Evolutionary conservation across 2,113 vertebrate genomes (phyloP).

Genomic region (Rana temporaria): DNA sequence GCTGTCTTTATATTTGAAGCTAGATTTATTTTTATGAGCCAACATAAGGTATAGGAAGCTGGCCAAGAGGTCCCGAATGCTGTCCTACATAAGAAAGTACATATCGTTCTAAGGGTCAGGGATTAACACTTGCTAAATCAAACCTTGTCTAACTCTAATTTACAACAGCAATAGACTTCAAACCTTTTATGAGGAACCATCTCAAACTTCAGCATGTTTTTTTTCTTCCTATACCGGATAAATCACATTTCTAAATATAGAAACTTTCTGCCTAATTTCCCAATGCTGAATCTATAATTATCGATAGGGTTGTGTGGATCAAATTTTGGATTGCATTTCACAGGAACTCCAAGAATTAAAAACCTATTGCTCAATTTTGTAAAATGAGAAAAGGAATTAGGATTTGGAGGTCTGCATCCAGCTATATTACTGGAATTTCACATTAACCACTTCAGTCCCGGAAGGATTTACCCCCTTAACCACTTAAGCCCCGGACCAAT

Average conservation of each 20-base stretch:
- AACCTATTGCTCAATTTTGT: neutral
- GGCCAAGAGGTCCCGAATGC: conserved; percentile 29
- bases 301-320: conserved; percentile 4
- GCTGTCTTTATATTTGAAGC: conserved; percentile 27
- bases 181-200: conserved; percentile 41
- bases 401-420: neutral
- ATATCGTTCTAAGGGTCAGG: conserved; percentile 52
- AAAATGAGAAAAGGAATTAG: neutral
- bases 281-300: conserved; percentile 42
- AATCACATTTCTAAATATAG: conserved; percentile 46
- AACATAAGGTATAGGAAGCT: conserved; percentile 34
- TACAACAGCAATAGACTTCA: conserved; percentile 39
- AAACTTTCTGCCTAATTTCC: conserved; percentile 3
- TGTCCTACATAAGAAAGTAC: conserved; percentile 52
- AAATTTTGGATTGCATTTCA: neutral
- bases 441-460: too few species aligned
- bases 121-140: conserved; percentile 56
- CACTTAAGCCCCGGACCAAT: too few species aligned
- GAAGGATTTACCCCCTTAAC: too few species aligned
- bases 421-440: too few species aligned
- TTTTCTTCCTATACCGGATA: neutral
- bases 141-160: conserved; percentile 52
- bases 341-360: neutral
- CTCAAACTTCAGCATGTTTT: conserved; percentile 33
- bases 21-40: conserved; percentile 48